Base-by-base conservation (phyloP, 2,797 vertebrate species). In the Mus caroli region DNA sequence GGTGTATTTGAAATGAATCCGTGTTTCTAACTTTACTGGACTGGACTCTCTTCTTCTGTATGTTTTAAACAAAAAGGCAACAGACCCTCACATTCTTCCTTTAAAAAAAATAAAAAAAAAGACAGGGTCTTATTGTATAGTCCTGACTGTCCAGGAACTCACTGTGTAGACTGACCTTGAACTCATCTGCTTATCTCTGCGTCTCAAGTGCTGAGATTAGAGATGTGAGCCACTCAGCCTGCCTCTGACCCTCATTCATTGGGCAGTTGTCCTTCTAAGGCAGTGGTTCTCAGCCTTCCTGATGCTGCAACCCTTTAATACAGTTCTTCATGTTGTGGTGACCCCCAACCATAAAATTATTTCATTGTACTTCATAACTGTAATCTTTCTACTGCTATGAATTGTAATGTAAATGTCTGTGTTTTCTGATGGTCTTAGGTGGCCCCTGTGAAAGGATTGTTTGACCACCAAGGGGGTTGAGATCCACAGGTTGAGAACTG, bases 1-100 rank as follows among this genome's bases (percentile, higher is more conserved):
- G 62, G 31, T 87, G 19, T 60, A 87, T 90, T 93, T 94, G 78
- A 96, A 96, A 91, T 73, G 62, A 95, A 86, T 50, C 60, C 34
- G 3, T 67, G 19, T 94, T 95, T 94, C 84, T 62, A 91, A 46
- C 64, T 88, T 96, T 77, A 43, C 50, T 73, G 22, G 69, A 31
- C 46, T 46, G n/a, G 43, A 58, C 46, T 79, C 17, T 89, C 24
- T 19, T 95, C n/a, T 78, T 75, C 24, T 93, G 1, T 83, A n/a
- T 94, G 95, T 96, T 92, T 83, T 84, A 76, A 20, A 82, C 37
- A n/a, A 77, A 92, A 89, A 92, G 54, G 20, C 12, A 80, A 37
- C 26, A 78, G 54, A 46, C n/a, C n/a, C 7, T 94, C 19, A 15
- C 31, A 60, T 80, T 91, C 60, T 89, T 34, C 14, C n/a, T 71